Evolutionary conservation across 2,113 vertebrate genomes (phyloP).

Genomic region (Seriola dumerili): DNA sequence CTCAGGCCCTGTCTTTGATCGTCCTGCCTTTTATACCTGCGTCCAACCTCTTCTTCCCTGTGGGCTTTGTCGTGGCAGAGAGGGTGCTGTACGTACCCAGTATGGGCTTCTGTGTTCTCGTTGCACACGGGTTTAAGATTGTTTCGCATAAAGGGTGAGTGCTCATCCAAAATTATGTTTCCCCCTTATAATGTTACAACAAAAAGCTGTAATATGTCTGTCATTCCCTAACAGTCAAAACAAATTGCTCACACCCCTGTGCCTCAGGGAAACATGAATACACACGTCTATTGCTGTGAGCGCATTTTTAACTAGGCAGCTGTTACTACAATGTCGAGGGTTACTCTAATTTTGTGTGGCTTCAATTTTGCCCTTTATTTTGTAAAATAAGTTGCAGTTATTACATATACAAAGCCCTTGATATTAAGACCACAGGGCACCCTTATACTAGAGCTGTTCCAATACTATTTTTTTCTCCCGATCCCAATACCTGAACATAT

Average conservation of each 20-base stretch:
- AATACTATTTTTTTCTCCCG: too few species aligned
- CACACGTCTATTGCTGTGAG: too few species aligned
- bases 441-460: too few species aligned
- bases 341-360: not conserved
- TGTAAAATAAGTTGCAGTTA: not conserved
- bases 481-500: too few species aligned
- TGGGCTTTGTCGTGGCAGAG: slow-evolving; percentile 98
- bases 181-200: not conserved
- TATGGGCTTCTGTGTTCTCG: slow-evolving; percentile 98
- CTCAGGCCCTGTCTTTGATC: slow-evolving; percentile 94
- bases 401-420: too few species aligned
- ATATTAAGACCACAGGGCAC: too few species aligned
- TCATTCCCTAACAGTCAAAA: not conserved
- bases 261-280: not conserved
- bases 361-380: not conserved
- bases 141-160: slow-evolving; percentile 89
- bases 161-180: not conserved
- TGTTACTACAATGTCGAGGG: not conserved
- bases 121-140: slow-evolving; percentile 94
- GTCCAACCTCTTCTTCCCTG: slow-evolving; percentile 98
- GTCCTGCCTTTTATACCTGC: slow-evolving; percentile 96
- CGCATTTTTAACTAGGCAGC: not conserved
- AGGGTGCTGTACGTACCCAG: slow-evolving; percentile 97
- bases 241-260: not conserved
- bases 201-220: not conserved